phyloP scores from a whole-genome alignment of 2,888 invertebrate species.

The Acleris holmiana region DNA sequence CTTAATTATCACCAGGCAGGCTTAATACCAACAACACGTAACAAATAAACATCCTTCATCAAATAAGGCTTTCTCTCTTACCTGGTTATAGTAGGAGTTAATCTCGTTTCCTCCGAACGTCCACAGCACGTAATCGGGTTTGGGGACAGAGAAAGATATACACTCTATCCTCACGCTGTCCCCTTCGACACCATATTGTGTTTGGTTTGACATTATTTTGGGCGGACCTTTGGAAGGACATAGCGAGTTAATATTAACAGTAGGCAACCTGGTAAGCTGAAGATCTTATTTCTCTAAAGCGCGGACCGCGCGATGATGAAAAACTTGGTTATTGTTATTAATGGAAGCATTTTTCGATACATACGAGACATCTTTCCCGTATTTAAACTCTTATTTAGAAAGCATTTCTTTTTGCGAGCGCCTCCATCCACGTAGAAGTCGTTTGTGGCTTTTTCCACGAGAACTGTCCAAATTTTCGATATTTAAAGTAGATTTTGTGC shows the following conservation, averaged over 20 bases:
- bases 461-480: too few relatives aligned
- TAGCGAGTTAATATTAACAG: constrained; percentile 10
- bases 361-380: too few relatives aligned
- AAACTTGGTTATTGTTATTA: too few relatives aligned
- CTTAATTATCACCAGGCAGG: constrained; percentile 10
- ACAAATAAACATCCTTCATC: not conserved
- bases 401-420: too few relatives aligned
- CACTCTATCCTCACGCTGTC: constrained; percentile 94
- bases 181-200: constrained; percentile 92
- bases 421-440: too few relatives aligned
- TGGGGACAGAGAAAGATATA: constrained; percentile 94
- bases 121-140: constrained; percentile 94
- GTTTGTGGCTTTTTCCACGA: too few relatives aligned
- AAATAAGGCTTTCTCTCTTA: constrained; percentile 46
- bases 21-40: constrained; percentile 34
- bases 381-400: too few relatives aligned
- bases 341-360: too few relatives aligned
- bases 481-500: too few relatives aligned
- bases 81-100: constrained; percentile 87
- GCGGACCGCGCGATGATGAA: too few relatives aligned
- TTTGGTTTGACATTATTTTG: constrained; percentile 91
- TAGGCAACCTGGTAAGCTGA: not conserved
- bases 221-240: constrained; percentile 85
- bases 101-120: constrained; percentile 92
- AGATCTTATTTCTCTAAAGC: too few relatives aligned